A percentile compares a stretch with the other conserved stretches of the same genome.
Evolutionary conservation across 64 coral and sea anemone genomes (phyloP).

Genomic region (Montipora efflorescens): DNA sequence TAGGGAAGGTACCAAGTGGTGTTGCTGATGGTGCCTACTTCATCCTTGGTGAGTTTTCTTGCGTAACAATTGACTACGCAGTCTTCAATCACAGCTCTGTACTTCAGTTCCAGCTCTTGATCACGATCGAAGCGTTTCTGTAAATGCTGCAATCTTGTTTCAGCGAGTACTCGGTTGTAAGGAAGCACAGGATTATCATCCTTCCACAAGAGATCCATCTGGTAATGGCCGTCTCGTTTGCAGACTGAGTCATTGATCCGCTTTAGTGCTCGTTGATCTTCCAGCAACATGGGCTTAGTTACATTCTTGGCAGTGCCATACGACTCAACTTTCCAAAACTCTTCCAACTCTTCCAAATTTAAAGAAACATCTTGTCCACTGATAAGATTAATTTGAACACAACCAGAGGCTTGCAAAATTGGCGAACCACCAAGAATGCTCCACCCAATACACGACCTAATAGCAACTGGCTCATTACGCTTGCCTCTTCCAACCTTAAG

Average conservation of each 20-base stretch:
- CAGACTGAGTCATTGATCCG: constrained; percentile 26
- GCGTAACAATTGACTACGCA: constrained; percentile 32
- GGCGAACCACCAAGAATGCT: constrained; percentile 52
- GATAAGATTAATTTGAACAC: not conserved
- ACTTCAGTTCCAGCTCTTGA: constrained; percentile 28
- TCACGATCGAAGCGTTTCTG: constrained; percentile 39
- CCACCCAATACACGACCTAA: constrained; percentile 56
- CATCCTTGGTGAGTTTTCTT: constrained; percentile 49
- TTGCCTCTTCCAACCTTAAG: constrained; percentile 56
- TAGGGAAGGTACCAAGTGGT: constrained; percentile 28
- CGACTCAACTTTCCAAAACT: constrained; percentile 36
- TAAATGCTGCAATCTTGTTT: constrained; percentile 33
- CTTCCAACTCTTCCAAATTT: not conserved
- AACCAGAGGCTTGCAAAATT: not conserved
- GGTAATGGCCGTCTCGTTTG: constrained; percentile 16
- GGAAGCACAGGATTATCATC: constrained; percentile 16
- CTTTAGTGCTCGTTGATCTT: constrained; percentile 41
- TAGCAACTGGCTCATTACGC: constrained; percentile 48
- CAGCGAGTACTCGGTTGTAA: constrained; percentile 45
- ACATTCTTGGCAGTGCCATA: not conserved
- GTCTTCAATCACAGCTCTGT: constrained; percentile 50
- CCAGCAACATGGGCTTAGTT: constrained; percentile 21
- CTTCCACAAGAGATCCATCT: constrained; percentile 66
- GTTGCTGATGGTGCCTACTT: constrained; percentile 5
- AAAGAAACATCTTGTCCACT: constrained; percentile 4